Base-by-base conservation (phyloP, 2,113 vertebrate genomes). In the Brienomyrus longianalis region DNA sequence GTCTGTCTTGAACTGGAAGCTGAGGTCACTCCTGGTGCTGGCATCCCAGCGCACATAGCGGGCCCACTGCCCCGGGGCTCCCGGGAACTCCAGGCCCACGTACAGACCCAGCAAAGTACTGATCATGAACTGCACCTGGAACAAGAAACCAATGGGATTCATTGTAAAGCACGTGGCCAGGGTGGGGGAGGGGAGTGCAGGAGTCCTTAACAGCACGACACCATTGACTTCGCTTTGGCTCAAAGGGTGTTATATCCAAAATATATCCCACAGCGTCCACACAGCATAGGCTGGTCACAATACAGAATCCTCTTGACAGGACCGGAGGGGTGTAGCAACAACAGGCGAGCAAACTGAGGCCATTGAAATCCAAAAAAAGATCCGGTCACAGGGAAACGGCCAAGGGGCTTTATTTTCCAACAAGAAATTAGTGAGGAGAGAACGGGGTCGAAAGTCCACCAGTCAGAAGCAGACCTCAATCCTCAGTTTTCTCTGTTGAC, bases 31-130 rank as follows among this genome's bases (percentile, higher is more conserved):
- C 92, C 95, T 95, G 0, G 97, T 96, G 94, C 98, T 98, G 91
- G 98, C 98, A 62, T 99, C 98, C 98, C 98, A 99, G 93, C 98
- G 97, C 87, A 97, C 95, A 95, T 98, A 99, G 90, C 98, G 98
- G 90, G 98, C 97, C 98, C 98, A 99, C 93, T 99, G 98, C 91
- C 97, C 98, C 80, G 97, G 96, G 21, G 97, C 95, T 86, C 98
- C 98, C 92, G 97, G 97, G 92, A 99, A 99, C 95, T 99, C 98
- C 43, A 99, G 94, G 90, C 97, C 96, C 91, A 95, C 91, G 92
- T 96, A 97, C 50, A 98, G 94, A 90, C 96, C 97, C 92, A 98
- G 91, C 88, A 97, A 90, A 62, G 96, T 96, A 92, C 97, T 96
- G 90, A 99, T 94, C 90, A 98, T 93, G 92, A 98, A 92, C 93